Evolutionary conservation across 2,797 vertebrate species (phyloP), one percentile per base, ranked within the genome.

Genomic region (Danionella dracula): DNA sequence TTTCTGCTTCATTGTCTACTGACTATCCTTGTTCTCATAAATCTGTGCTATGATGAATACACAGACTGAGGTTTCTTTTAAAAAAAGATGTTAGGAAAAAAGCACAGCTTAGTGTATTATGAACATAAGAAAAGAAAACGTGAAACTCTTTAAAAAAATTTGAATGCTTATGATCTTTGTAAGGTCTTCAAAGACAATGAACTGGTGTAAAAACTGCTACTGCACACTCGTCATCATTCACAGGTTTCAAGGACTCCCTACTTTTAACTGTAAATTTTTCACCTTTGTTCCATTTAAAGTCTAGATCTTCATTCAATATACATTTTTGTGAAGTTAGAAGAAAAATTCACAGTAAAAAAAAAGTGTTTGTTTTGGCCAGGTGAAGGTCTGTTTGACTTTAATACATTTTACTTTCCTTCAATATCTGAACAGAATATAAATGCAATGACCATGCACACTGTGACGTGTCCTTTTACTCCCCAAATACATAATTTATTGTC

Each of bases 231-330:
- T 20, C 16, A n/a, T 19, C 13, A 11, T 32, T 59, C 41, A 40
- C 5, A n/a, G 46, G 44, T 21, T 19, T 60, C 51, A 55, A 64
- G 37, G 51, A 40, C 42, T 65, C 5, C 8, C 20, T 20, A 37
- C 41, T 67, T 56, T 46, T 27, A 56, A 21, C 69, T 62, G 54
- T 54, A 44, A 37, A 42, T 66, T 44, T 27, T 55, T 53, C 12
- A 32, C 61, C 40, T 72, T 66, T 42, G 5, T 62, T 66, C 42
- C 29, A 16, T 42, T 8, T 4, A n/a, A 44, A 37, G 16, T 67
- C 32, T 20, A 13, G 44, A 68, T 64, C 21, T 55, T 49, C 15
- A 45, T 37, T 15, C 31, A 45, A 21, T 4, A 10, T 45, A 49
- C 42, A 27, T 21, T 46, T 41, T 40, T 49, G 57, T 41, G 35